Percentiles rank a stretch among this genome's conserved stretches.
Conservation (phyloP, 2,797 vertebrate genomes). For the Enteromius argenteus region DNA sequence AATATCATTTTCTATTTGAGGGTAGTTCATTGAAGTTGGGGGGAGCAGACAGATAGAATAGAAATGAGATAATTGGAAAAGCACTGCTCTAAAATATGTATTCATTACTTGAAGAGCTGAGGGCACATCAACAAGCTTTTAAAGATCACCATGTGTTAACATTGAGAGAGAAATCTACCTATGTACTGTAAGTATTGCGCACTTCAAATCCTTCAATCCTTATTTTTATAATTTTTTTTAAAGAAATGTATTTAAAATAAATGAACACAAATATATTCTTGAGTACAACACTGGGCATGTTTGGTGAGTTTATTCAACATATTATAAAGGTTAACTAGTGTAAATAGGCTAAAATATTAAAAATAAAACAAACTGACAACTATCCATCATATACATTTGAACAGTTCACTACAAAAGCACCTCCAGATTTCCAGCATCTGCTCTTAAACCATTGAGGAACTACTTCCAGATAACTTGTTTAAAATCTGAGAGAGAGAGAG, state of each 20-base stretch:
- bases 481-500: conserved; percentile 74
- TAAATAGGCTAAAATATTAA: neutral
- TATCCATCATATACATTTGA: neutral
- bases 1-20: conserved; percentile 32
- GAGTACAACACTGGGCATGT: neutral
- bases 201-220: conserved; percentile 1
- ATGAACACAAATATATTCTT: neutral
- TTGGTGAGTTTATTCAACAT: conserved; percentile 31
- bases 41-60: neutral
- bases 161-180: conserved; percentile 5
- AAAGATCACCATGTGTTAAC: neutral
- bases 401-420: neutral
- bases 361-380: neutral
- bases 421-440: neutral
- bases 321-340: neutral
- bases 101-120: neutral
- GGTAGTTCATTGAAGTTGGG: conserved; percentile 30
- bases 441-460: conserved; percentile 82
- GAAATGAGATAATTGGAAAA: conserved; percentile 18
- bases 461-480: conserved; percentile 76
- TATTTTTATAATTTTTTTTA: neutral
- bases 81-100: conserved; percentile 1
- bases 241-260: neutral
- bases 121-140: conserved; percentile 26
- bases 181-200: neutral